These are phyloP conservation scores for Abramis brama DNA, from an alignment of 2,113 vertebrate genomes.

Conservation along the genomic window DNA sequence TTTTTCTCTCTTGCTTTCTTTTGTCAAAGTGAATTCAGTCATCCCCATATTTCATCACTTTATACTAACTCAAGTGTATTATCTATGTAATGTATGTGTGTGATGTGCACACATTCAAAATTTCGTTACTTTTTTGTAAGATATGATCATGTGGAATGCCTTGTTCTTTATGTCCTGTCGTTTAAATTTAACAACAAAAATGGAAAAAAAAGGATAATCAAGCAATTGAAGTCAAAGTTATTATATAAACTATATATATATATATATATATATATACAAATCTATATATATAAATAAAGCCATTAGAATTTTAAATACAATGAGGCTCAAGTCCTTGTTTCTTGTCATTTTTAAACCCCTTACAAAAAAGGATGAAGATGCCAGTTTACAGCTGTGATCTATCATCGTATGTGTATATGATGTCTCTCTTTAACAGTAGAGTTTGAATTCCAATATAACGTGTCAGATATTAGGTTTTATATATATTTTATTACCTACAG, in stretches of 20 bases:
- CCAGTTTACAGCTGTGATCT: neutral
- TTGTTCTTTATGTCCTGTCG: conserved; percentile 80
- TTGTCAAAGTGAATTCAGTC: conserved; percentile 57
- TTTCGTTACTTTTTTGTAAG: conserved; percentile 79
- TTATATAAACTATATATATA: conserved; percentile 73
- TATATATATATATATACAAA: conserved; percentile 70
- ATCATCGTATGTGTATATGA: too few species aligned
- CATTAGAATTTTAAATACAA: conserved; percentile 80
- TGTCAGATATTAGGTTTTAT: too few species aligned
- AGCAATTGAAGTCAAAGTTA: conserved; percentile 77
- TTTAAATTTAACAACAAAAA: conserved; percentile 77
- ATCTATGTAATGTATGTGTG: conserved; percentile 61
- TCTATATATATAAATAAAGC: conserved; percentile 81
- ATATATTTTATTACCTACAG: too few species aligned
- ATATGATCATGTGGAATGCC: conserved; percentile 82
- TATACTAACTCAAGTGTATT: conserved; percentile 65
- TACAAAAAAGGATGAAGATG: neutral
- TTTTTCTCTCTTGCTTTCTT: conserved; percentile 63
- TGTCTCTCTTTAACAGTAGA: too few species aligned
- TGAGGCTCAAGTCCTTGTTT: conserved; percentile 56
- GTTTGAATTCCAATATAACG: too few species aligned
- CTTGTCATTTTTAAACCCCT: neutral
- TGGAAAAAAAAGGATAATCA: conserved; percentile 74
- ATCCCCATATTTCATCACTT: conserved; percentile 57
- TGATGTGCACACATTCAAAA: conserved; percentile 58